Base-by-base conservation (phyloP, 1,140 invertebrate genomes). In the Anadara kagoshimensis region DNA sequence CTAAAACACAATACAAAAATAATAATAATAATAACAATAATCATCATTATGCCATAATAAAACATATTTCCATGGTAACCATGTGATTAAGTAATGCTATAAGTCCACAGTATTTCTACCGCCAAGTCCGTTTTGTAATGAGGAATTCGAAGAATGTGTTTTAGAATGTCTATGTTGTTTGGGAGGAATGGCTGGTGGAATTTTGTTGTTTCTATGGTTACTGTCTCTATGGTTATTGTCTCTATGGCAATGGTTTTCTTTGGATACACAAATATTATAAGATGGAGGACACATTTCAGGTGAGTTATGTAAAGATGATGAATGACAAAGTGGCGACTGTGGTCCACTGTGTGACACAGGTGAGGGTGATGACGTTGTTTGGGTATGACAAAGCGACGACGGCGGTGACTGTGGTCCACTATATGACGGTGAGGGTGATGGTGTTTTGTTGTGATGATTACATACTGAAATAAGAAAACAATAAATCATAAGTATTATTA, bases 101-200 rank as follows among this genome's bases (percentile, higher is more conserved):
- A 64, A 18, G 43, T 64, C 62, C 20, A 53, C 62, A 64, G 62
- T 49, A 64, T 49, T 49, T 36, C 53, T 14, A 11, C 41, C 62
- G n/a, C 29, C 49, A n/a, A 49, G 51, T 22, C 62, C 62, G 61
- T 67, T 73, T 14, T 54, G 70, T n/a, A 67, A 16, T 5, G 70
- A 59, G 44, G 63, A 67, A 5, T 57, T 73, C 43, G 53, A 66
- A 29, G 70, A 64, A 47, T 73, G 70, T 22, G 59, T 53, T 43
- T 61, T 56, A 36, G 51, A 66, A 45, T 73, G 70, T 73, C 67
- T 73, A 54, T 67, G 70, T 62, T 75, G 73, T 59, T 75, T 75
- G 4, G 73, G 73, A 53, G 73, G 73, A 70, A 75, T 75, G 67
- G 61, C 68, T 26, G 73, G 73, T 45, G 73, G 73, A 22, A 49